Percentiles rank a stretch among this genome's conserved stretches.
These are phyloP conservation scores for Onychomys arenicola DNA, from an alignment of 2,797 vertebrate species.

Conservation along the genomic window DNA sequence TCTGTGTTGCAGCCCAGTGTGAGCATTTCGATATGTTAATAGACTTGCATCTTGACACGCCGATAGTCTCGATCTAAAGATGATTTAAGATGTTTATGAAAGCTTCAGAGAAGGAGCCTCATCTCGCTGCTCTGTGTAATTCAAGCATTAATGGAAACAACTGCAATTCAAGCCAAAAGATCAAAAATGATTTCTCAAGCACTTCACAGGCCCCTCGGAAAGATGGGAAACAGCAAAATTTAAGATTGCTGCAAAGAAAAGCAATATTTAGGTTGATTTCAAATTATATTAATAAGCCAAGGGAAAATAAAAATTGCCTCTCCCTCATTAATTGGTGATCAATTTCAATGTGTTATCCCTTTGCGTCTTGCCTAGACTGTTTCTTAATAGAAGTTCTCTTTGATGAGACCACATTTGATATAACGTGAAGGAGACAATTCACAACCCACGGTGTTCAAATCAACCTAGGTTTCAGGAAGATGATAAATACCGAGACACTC, in stretches of 20 bases:
- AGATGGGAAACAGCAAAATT: background rate
- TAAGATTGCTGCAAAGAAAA: constrained; percentile 11
- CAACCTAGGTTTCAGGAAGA: background rate
- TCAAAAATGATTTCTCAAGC: background rate
- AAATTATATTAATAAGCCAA: constrained; percentile 32
- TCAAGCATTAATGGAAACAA: constrained; percentile 48
- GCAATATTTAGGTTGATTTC: constrained; percentile 10
- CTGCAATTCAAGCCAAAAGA: constrained; percentile 32
- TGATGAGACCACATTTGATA: background rate
- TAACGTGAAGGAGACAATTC: background rate
- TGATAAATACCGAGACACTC: background rate
- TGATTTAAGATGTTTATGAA: constrained; percentile 66
- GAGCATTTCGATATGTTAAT: constrained; percentile 31
- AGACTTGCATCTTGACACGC: constrained; percentile 20
- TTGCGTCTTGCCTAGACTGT: background rate
- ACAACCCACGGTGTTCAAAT: background rate
- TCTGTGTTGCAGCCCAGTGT: background rate
- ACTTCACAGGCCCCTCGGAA: background rate
- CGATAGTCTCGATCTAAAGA: background rate
- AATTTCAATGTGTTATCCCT: background rate
- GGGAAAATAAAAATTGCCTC: background rate
- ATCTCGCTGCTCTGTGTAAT: constrained; percentile 2
- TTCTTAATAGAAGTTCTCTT: background rate
- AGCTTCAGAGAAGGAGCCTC: constrained; percentile 14
- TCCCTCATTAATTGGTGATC: background rate